Percentiles rank a stretch among this genome's conserved stretches.
Evolutionary conservation across 2,113 vertebrate genomes (phyloP).

Genomic region (Anarhynchus alexandrinus): DNA sequence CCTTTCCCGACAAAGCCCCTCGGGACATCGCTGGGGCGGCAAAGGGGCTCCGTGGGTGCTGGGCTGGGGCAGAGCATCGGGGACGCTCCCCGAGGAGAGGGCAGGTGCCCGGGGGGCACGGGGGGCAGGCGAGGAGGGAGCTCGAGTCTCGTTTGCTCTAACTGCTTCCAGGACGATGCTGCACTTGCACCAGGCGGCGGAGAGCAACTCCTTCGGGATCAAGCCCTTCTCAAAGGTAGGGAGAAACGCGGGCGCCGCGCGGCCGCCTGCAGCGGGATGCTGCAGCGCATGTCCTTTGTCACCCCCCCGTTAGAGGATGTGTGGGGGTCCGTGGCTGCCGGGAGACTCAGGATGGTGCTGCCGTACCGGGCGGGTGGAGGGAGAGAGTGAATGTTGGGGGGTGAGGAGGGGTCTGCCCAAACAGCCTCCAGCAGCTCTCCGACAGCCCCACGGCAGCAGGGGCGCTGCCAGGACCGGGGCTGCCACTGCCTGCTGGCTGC

Average conservation of each 20-base stretch:
- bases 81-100: background rate
- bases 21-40: rapidly evolving
- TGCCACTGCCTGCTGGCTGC: background rate
- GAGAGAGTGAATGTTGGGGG: background rate
- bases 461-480: background rate
- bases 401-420: background rate
- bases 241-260: background rate
- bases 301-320: too few species aligned
- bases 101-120: background rate
- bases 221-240: slow-evolving; percentile 80
- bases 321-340: background rate
- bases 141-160: background rate
- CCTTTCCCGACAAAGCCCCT: background rate
- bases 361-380: rapidly evolving
- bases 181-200: slow-evolving; percentile 83
- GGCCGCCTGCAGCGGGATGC: rapidly evolving
- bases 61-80: background rate
- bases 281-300: rapidly evolving
- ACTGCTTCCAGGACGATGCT: slow-evolving; percentile 81
- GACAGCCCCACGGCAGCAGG: background rate
- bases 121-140: background rate
- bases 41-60: background rate
- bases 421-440: background rate
- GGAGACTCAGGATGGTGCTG: rapidly evolving
- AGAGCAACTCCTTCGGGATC: slow-evolving; percentile 86